Conservation (phyloP, 1,140 invertebrate species). For the Eurosta solidaginis region DNA sequence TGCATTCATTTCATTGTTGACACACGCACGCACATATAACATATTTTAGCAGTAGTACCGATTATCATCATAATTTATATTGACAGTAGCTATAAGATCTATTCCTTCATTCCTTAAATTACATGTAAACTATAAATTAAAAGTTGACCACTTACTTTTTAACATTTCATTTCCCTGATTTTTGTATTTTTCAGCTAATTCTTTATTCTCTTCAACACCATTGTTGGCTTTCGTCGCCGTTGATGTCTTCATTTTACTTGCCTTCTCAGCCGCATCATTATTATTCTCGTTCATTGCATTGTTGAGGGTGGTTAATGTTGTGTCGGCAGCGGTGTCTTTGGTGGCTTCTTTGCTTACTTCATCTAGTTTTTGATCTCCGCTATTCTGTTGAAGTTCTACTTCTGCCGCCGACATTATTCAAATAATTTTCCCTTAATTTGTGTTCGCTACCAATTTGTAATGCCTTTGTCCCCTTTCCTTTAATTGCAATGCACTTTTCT, state of each 20-base stretch:
- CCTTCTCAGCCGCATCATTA: not conserved
- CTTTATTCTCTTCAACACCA: conserved; percentile 36
- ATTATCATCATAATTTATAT: no score
- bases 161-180: conserved; percentile 83
- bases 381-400: conserved; percentile 35
- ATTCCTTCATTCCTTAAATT: no score
- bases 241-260: conserved; percentile 3
- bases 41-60: not conserved
- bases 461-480: not conserved
- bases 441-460: conserved; percentile 29
- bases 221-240: conserved; percentile 1
- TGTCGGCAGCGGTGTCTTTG: conserved; percentile 36
- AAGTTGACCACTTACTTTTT: conserved; percentile 70
- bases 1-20: not conserved
- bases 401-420: conserved; percentile 35
- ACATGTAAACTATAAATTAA: no score
- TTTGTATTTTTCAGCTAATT: conserved; percentile 75
- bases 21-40: not conserved
- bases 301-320: conserved; percentile 4
- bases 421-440: not conserved
- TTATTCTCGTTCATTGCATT: conserved; percentile 7
- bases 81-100: no score
- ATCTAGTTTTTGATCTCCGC: conserved; percentile 24
- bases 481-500: not conserved
- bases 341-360: conserved; percentile 28